phyloP scores from a whole-genome alignment of 2,113 vertebrate genomes.

The Ochotona curzoniae region DNA sequence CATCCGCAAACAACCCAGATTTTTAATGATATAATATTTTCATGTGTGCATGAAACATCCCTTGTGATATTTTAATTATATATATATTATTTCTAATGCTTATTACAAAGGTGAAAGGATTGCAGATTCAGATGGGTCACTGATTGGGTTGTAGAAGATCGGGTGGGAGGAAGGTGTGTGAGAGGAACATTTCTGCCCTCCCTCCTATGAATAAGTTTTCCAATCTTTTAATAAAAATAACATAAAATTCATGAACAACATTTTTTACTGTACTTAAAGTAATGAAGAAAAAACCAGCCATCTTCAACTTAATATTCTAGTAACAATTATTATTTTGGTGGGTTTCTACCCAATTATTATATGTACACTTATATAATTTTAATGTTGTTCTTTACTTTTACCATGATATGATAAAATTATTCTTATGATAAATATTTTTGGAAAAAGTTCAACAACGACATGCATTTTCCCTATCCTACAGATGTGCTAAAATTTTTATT shows the following conservation, averaged over 20 bases:
- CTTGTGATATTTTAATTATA: too few species aligned
- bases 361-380: neutral
- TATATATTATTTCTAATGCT: too few species aligned
- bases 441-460: neutral
- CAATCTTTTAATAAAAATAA: neutral
- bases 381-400: neutral
- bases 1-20: neutral
- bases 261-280: neutral
- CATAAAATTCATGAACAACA: constrained; percentile 3
- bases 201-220: neutral
- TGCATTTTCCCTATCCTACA: neutral
- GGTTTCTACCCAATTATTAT: neutral
- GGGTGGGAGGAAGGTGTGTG: too few species aligned
- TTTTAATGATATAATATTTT: neutral
- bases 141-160: too few species aligned
- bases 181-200: too few species aligned
- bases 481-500: neutral
- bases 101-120: too few species aligned
- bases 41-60: too few species aligned
- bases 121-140: too few species aligned
- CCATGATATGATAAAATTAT: neutral
- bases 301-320: neutral
- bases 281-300: constrained; percentile 25
- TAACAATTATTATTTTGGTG: neutral
- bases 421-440: neutral